Evolutionary conservation across 2,797 vertebrate genomes (phyloP), one percentile per base, ranked within the genome.

Genomic region (Decapterus maruadsi): DNA sequence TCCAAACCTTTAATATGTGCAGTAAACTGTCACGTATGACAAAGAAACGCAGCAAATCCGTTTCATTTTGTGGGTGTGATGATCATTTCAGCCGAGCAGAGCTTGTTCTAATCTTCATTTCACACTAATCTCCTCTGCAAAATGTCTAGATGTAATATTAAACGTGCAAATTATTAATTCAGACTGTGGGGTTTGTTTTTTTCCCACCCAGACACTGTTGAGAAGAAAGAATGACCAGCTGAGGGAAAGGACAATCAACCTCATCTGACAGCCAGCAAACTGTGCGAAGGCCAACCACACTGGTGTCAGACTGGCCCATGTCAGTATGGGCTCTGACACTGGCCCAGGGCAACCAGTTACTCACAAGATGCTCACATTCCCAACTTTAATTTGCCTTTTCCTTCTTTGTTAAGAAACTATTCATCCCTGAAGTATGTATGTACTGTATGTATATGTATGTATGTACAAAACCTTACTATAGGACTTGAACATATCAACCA

Each of bases 201-300:
- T 81, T 57, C 68, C 68, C 70, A 20, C 89, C 72, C 87, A 91
- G 94, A 93, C 40, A 43, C 84, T 65, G 73, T 57, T 42, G 90
- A 91, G 78, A 84, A 88, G 87, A 94, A 89, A 69, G 92, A 94
- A 89, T 91, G 90, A 94, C 77, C 89, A 82, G 80, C 92, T 76
- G 87, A 90, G 91, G 90, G 91, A 89, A 58, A 75, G 59, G 93
- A 95, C 95, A 94, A 93, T 95, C 93, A 81, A 93, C 93, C 87
- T 95, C 94, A 92, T 94, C 87, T 92, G 92, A 92, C 93, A 92
- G 90, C 94, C 95, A 95, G 95, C 93, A 93, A 96, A 95, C 94
- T 94, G 94, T 95, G 93, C 93, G 92, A 90, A 87, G 92, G 94
- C 93, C 83, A 92, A 94, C 89, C 90, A 91, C 88, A 87, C 92